Evolutionary conservation across 2,888 invertebrate genomes (phyloP), one percentile per base, ranked within the genome.

Genomic region (Stenurella melanura): DNA sequence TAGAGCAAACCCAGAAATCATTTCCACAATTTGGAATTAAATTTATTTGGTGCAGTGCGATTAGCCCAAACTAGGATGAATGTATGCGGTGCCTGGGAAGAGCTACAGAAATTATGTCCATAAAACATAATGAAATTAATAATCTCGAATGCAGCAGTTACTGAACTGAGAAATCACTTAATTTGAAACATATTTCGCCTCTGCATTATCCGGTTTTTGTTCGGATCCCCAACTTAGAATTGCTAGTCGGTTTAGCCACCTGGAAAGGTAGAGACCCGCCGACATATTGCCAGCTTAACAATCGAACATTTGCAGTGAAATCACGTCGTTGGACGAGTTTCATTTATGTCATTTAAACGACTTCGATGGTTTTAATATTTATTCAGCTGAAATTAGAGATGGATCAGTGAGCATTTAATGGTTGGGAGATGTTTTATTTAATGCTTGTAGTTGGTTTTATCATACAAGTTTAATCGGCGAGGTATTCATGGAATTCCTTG

Each of bases 101-200:
- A 64, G 63, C 57, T 76, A 76, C 78, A 80, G 80, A 79, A 83
- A 81, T 84, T 82, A 83, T 83, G 82, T 83, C 79, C 83, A 82
- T 84, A 84, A 84, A 84, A 83, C 83, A 84, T 84, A 84, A 84
- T 83, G 84, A 81, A 84, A 84, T 84, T 84, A 83, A 83, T 84
- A 83, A 83, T 84, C 83, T 82, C 80, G 81, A 84, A 83, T 84
- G 82, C 82, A 80, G 83, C 79, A 82, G 81, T 84, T 84, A 84
- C 83, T 84, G 83, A 83, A 82, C 83, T 82, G 83, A 81, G 83
- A 82, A 84, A 84, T 83, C 83, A 83, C 83, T 84, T 84, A 82
- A 84, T 84, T 84, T 83, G 80, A 80, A 83, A 82, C 83, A 84
- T 84, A 83, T 84, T 83, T 82, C 78, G 69, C 54, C 54, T 19